These are phyloP conservation scores for Characodon lateralis DNA, from an alignment of 2,797 vertebrate genomes.

Conservation along the genomic window DNA sequence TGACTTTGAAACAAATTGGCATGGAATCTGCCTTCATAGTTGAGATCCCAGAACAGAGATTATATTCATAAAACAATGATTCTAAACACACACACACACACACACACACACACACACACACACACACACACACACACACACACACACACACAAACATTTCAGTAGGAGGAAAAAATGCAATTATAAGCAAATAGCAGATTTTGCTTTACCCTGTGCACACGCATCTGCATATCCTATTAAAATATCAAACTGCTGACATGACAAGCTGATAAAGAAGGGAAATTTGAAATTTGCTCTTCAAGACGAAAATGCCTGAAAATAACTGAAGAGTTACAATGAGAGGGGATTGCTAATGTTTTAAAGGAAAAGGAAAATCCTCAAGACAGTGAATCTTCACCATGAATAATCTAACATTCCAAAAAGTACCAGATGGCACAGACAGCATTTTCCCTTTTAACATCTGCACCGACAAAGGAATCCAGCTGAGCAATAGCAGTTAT, in stretches of 20 bases:
- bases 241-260: conserved; percentile 51
- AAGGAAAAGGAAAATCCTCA: conserved; percentile 50
- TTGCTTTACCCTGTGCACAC: conserved; percentile 12
- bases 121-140: conserved; percentile 20
- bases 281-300: conserved; percentile 53
- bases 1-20: conserved; percentile 64
- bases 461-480: conserved; percentile 33
- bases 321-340: conserved; percentile 14
- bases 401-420: conserved; percentile 60
- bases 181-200: conserved; percentile 32
- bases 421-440: conserved; percentile 53
- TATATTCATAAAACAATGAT: conserved; percentile 59
- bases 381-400: conserved; percentile 51
- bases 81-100: conserved; percentile 40
- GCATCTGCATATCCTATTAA: conserved; percentile 27
- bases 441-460: conserved; percentile 53
- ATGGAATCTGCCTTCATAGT: conserved; percentile 58
- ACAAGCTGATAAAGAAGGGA: conserved; percentile 35
- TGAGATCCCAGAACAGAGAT: conserved; percentile 52
- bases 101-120: conserved; percentile 29
- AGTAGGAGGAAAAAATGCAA: conserved; percentile 29
- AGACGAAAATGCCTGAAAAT: conserved; percentile 50
- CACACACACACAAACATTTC: conserved; percentile 10
- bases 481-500: conserved; percentile 24
- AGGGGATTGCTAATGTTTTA: conserved; percentile 36